Conservation (phyloP, 2,888 invertebrate species). For the Drosophila prolongata region DNA sequence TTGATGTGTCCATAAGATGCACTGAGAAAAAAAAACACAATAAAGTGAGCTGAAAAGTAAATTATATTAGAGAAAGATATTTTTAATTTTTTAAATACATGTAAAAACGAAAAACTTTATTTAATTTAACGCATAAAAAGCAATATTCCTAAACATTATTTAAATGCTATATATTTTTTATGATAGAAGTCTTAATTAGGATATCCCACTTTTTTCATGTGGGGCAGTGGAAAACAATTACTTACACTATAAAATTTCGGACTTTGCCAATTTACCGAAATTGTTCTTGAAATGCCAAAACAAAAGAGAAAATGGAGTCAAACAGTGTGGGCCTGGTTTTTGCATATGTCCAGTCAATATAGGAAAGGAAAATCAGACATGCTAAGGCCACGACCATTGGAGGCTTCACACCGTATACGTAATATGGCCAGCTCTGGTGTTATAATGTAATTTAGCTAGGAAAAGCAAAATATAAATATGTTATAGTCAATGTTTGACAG, state of each 20-base stretch:
- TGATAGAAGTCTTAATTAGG: too few relatives aligned
- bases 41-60: too few relatives aligned
- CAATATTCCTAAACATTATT: too few relatives aligned
- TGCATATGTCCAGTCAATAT: conserved; percentile 20
- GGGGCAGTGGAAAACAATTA: conserved; percentile 51
- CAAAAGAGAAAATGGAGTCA: conserved; percentile 11
- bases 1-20: conserved; percentile 44
- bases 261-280: conserved; percentile 28
- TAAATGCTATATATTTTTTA: too few relatives aligned
- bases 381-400: conserved; percentile 40
- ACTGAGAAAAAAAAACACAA: conserved; percentile 2
- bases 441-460: conserved; percentile 56
- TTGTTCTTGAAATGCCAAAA: conserved; percentile 8
- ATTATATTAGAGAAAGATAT: not conserved
- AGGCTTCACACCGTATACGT: conserved; percentile 12
- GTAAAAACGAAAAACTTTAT: not conserved
- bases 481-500: conserved; percentile 66
- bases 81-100: not conserved
- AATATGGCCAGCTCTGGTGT: conserved; percentile 21
- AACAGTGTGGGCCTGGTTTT: conserved; percentile 8
- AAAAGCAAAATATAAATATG: conserved; percentile 61
- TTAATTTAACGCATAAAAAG: too few relatives aligned
- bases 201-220: not conserved
- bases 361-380: conserved; percentile 32
- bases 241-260: conserved; percentile 29